Base-by-base conservation (phyloP, 2,113 vertebrate genomes). In the Tenrec ecaudatus region DNA sequence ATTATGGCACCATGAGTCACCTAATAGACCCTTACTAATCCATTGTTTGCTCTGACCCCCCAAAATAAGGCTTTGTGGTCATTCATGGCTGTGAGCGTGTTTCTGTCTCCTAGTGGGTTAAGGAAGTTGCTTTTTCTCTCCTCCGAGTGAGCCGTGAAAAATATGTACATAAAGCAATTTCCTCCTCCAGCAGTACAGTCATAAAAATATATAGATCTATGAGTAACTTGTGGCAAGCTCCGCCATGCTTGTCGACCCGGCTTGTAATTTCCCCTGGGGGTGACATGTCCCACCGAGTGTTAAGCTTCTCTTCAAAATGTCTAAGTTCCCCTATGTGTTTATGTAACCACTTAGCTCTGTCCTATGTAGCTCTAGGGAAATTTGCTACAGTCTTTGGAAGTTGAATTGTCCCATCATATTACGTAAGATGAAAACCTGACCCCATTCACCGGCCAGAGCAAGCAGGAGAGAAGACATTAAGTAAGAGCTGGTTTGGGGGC, bases 311-410 rank as follows among this genome's bases (percentile, higher is more conserved):
- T 90, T 95, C 84, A 90, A 90, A 79, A 81, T 53, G 22, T 90
- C 36, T n/a, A 83, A 6, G 22, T 76, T 91, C 94, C 81, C 86
- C 4, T 82, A 16, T 77, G 62, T 93, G 83, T 86, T 96, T 97
- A 58, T 89, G 62, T 94, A 88, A 88, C 79, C 20, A 33, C 86
- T 91, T 93, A 85, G 33, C 29, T 82, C 84, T 43, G 5, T 85
- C 77, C 86, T 38, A 0, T 53, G 78, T 64, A 76, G 96, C 94
- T 87, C 91, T 79, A 83, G 94, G 97, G 91, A 96, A 94, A 95
- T 91, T 87, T 75, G 38, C 94, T 82, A 12, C 71, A 38, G 36
- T 89, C 62, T 15, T 1, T 79, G 81, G n/a, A 92, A 76, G 71
- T 22, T 78, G 86, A 53, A 95, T 87, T 78, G 90, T 91, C 58